These are phyloP conservation scores for Equus przewalskii DNA, from an alignment of 2,113 vertebrate species.

Conservation along the genomic window DNA sequence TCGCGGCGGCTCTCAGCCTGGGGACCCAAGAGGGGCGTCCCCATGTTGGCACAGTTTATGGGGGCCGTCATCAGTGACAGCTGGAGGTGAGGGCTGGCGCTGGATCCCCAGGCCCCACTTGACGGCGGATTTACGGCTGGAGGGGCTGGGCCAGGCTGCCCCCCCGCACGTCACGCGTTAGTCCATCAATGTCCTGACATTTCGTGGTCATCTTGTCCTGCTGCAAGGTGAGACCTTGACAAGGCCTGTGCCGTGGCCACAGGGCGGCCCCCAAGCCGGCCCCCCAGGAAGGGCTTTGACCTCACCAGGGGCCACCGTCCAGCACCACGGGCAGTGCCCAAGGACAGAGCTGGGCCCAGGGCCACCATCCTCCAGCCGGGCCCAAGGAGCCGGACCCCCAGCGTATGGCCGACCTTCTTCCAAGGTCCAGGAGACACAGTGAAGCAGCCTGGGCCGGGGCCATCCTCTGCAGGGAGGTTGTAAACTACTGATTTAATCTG, in stretches of 20 bases:
- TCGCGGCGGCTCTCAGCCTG: neutral
- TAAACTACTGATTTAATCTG: neutral
- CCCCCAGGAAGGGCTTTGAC: neutral
- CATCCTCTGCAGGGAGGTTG: neutral
- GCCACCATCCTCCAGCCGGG: neutral
- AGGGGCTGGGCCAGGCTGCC: neutral
- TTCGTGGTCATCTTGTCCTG: neutral
- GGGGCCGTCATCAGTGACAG: neutral
- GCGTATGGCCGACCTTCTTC: rapidly evolving
- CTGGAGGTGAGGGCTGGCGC: neutral
- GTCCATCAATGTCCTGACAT: neutral
- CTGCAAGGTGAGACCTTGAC: neutral
- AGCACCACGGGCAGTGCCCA: neutral
- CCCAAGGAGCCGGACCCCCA: neutral
- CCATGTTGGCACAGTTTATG: neutral
- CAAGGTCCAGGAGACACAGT: no score
- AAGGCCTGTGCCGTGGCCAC: neutral
- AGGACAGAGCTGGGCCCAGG: neutral
- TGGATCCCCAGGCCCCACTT: neutral
- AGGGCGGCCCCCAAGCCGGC: neutral
- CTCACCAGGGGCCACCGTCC: neutral
- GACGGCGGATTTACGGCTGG: neutral
- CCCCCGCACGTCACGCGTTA: rapidly evolving
- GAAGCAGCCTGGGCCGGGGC: neutral
- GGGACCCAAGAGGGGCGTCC: neutral